Conservation (phyloP, 1,140 invertebrate species). For the Bicyclus anynana region DNA sequence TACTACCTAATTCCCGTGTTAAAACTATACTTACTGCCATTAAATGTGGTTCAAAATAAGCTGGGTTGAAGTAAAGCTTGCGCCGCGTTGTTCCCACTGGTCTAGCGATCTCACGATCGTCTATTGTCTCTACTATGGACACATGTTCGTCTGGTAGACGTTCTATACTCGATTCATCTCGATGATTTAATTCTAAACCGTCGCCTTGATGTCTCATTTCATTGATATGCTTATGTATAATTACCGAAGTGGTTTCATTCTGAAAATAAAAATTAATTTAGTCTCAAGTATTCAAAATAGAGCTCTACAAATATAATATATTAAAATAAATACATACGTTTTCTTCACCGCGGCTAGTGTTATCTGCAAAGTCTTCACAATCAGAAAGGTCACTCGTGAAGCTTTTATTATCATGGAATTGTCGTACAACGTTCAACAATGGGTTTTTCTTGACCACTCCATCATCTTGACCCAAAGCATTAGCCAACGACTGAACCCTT, state of each 20-base stretch:
- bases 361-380: constrained; percentile 61
- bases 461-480: constrained; percentile 70
- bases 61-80: constrained; percentile 92
- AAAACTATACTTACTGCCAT: constrained; percentile 81
- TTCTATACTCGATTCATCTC: constrained; percentile 80
- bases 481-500: constrained; percentile 44
- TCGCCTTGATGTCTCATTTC: constrained; percentile 63
- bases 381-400: constrained; percentile 72
- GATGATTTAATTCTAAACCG: constrained; percentile 50
- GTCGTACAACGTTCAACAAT: constrained; percentile 78
- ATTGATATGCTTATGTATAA: constrained; percentile 80
- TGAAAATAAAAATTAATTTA: constrained; percentile 42
- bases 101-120: constrained; percentile 80
- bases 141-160: constrained; percentile 89
- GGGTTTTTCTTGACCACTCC: constrained; percentile 88
- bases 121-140: constrained; percentile 88
- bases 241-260: constrained; percentile 82
- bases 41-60: constrained; percentile 91
- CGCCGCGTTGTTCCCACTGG: constrained; percentile 83
- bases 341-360: constrained; percentile 47
- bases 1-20: too few species aligned
- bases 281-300: background rate
- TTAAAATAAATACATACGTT: constrained; percentile 43
- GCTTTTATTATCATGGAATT: constrained; percentile 76
- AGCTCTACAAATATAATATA: background rate